phyloP scores from a whole-genome alignment of 1,140 invertebrate species.

The Euborellia annulipes region DNA sequence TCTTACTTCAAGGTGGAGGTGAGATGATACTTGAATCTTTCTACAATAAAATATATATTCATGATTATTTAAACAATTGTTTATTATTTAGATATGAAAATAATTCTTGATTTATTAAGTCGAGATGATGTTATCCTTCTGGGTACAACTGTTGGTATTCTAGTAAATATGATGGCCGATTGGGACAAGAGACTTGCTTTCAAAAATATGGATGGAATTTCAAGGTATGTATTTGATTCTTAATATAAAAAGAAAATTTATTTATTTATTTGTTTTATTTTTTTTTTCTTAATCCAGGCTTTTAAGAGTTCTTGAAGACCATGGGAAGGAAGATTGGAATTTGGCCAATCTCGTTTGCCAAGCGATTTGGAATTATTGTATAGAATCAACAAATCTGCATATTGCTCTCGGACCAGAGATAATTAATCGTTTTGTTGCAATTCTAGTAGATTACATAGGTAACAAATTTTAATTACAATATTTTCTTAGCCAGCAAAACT shows the following conservation, averaged over 20 bases:
- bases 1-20: constrained; percentile 32
- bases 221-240: constrained; percentile 13
- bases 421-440: constrained; percentile 33
- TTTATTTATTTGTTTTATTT: too few relatives aligned
- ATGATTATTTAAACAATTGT: too few relatives aligned
- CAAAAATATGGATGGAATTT: constrained; percentile 25
- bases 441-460: constrained; percentile 40
- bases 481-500: neutral
- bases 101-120: constrained; percentile 33
- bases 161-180: constrained; percentile 51
- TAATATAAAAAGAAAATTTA: too few relatives aligned
- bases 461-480: constrained; percentile 10
- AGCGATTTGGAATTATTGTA: constrained; percentile 54
- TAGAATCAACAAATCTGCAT: constrained; percentile 33
- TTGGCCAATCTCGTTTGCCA: constrained; percentile 44
- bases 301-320: constrained; percentile 34
- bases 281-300: constrained; percentile 27
- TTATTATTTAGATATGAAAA: constrained; percentile 31
- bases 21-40: constrained; percentile 9
- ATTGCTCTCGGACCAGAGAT: constrained; percentile 32
- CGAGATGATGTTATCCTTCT: constrained; percentile 37
- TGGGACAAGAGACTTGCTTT: constrained; percentile 35
- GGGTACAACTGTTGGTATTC: constrained; percentile 44
- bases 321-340: constrained; percentile 40
- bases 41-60: neutral